Base-by-base conservation (phyloP, 2,888 invertebrate genomes). In the Ashinkailepas kermadecensis region DNA sequence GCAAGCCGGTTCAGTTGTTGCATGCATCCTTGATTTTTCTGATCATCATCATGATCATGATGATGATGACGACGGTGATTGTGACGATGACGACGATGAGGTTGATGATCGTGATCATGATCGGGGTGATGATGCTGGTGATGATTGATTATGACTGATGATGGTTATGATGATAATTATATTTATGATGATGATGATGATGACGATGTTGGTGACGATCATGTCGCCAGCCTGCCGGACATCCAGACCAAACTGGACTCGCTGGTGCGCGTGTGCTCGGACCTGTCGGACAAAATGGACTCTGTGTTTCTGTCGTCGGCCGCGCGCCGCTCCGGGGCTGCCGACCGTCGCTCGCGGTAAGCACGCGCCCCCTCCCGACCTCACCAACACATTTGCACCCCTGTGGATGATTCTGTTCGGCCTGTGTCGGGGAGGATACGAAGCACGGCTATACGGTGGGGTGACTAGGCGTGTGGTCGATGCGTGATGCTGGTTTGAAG, bases 241-340 rank as follows among this genome's bases (percentile, higher is more conserved):
- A 70, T 70, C 18, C 70, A 70, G 54, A 21, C 15, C 18, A 39
- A 70, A 39, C 3, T 70, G 70, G 70, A 70, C 39, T 18, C 70
- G 39, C 70, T 70, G 70, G 25, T 70, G 39, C 70, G 54, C 18
- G n/a, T 70, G 39, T 70, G 70, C 70, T 70, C 70, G 39, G 54
- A 54, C 0, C 70, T 70, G 18, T 13, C 70, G 10, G 70, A 70
- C 15, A 70, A 70, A 39, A 11, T 70, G 39, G 70, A 70, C 39
- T 13, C 70, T 15, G 25, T 54, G 39, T 18, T 54, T 15, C 25
- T 59, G 59, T 39, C 39, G 39, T 39, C 39, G 39, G 39, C 39
- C 39, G 4, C 39, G 4, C 39, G 39, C 39, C 39, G 4, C 39
- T 39, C 39, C 39, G 1, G 39, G 2, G 39, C 39, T 39, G 39